These are phyloP conservation scores for Atta colombica DNA, from an alignment of 1,140 invertebrate species.

Conservation along the genomic window DNA sequence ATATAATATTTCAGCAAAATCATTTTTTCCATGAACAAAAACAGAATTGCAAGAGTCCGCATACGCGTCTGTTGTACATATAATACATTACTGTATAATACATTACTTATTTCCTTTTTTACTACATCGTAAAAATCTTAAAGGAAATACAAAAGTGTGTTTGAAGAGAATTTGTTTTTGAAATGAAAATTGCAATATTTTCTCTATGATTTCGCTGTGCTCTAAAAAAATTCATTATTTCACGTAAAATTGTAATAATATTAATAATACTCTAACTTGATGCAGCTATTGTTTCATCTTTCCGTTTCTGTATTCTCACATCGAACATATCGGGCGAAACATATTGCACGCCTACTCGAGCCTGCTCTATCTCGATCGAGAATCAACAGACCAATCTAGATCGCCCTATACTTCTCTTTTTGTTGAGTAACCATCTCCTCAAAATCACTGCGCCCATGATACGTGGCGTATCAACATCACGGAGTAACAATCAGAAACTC, in stretches of 20 bases:
- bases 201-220: background rate
- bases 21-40: background rate
- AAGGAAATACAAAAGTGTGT: background rate
- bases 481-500: slow-evolving; percentile 79
- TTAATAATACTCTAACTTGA: background rate
- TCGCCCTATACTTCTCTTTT: slow-evolving; percentile 53
- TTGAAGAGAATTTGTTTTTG: background rate
- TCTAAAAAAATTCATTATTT: background rate
- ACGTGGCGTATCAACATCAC: slow-evolving; percentile 79
- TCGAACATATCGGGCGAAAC: slow-evolving; percentile 7
- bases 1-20: too few relatives aligned
- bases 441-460: slow-evolving; percentile 45
- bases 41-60: background rate
- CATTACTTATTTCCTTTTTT: background rate
- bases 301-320: background rate
- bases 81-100: background rate
- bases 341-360: slow-evolving; percentile 16
- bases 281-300: background rate
- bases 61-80: background rate
- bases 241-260: background rate
- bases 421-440: slow-evolving; percentile 49
- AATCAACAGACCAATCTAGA: slow-evolving; percentile 50
- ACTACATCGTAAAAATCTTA: background rate
- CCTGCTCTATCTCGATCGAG: slow-evolving; percentile 48
- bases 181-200: background rate